Percentiles rank a stretch among this genome's conserved stretches.
Conservation (phyloP, 2,888 invertebrate genomes). For the Sicus ferrugineus region DNA sequence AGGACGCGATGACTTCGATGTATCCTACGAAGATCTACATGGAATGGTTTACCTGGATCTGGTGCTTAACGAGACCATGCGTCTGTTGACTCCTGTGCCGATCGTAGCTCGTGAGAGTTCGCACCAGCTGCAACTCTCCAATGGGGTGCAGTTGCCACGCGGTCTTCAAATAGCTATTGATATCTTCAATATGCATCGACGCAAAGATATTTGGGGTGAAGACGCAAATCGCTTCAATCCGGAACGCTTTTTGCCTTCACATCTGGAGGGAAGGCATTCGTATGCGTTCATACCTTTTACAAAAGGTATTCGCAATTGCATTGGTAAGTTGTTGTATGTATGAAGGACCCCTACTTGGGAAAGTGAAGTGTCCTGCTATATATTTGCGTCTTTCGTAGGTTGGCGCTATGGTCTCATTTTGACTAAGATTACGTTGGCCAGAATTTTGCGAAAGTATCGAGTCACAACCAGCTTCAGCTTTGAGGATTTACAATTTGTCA, state of each 20-base stretch:
- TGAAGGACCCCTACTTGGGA: background rate
- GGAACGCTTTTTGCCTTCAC: conserved; percentile 59
- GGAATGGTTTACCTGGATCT: conserved; percentile 59
- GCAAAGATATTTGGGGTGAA: conserved; percentile 57
- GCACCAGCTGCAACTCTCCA: conserved; percentile 50
- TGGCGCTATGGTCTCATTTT: conserved; percentile 58
- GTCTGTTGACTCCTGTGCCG: conserved; percentile 58
- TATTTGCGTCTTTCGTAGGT: conserved; percentile 44
- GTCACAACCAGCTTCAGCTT: conserved; percentile 56
- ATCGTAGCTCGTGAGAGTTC: conserved; percentile 53
- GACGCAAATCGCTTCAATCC: conserved; percentile 61
- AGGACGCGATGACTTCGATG: conserved; percentile 46
- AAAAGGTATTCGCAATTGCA: conserved; percentile 61
- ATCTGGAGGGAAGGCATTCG: conserved; percentile 56
- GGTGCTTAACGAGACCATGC: conserved; percentile 59
- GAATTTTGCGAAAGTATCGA: conserved; percentile 54
- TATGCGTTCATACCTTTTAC: conserved; percentile 61
- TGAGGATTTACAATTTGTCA: conserved; percentile 56
- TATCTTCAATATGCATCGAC: conserved; percentile 60
- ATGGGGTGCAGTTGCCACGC: conserved; percentile 53
- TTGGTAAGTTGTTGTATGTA: conserved; percentile 46
- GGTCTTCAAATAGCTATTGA: conserved; percentile 58
- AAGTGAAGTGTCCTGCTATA: background rate
- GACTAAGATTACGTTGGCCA: conserved; percentile 55
- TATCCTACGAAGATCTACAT: conserved; percentile 53